phyloP scores from a whole-genome alignment of 2,888 invertebrate species.

The Sinhomidia bicolor region DNA sequence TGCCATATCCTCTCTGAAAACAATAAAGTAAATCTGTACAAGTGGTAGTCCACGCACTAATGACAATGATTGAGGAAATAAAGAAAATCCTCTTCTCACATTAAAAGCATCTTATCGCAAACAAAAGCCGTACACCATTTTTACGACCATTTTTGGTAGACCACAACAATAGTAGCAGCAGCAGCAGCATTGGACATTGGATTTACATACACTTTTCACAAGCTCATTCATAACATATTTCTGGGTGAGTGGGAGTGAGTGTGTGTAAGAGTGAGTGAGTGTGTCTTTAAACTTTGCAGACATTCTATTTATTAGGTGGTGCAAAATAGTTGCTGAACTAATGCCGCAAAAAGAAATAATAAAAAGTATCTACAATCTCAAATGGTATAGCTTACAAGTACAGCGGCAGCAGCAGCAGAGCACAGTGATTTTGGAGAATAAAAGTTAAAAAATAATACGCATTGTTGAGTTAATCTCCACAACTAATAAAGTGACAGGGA shows the following conservation, averaged over 20 bases:
- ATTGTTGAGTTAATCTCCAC: not conserved
- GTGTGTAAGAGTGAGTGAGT: no score
- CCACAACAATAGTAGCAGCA: no score
- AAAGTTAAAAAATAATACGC: no score
- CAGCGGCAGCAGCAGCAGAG: no score
- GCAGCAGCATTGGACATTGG: not conserved
- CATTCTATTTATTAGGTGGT: not conserved
- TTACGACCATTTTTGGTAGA: not conserved
- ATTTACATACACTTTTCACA: not conserved
- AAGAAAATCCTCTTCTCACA: slow-evolving; percentile 61
- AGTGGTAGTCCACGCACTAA: slow-evolving; percentile 43
- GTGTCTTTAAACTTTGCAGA: not conserved
- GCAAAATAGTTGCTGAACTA: not conserved
- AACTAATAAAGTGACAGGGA: slow-evolving; percentile 13
- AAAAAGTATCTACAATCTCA: no score
- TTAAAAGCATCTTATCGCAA: slow-evolving; percentile 55
- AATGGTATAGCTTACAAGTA: no score
- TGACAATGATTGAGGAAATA: slow-evolving; percentile 63
- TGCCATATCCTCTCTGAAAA: slow-evolving; percentile 33
- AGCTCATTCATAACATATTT: no score
- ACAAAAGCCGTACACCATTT: slow-evolving; percentile 1
- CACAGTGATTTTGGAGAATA: no score
- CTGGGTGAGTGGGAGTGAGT: no score
- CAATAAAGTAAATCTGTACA: slow-evolving; percentile 56
- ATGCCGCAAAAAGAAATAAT: not conserved